These are phyloP conservation scores for Stramonita haemastoma DNA, from an alignment of 2,888 invertebrate genomes.

Conservation along the genomic window DNA sequence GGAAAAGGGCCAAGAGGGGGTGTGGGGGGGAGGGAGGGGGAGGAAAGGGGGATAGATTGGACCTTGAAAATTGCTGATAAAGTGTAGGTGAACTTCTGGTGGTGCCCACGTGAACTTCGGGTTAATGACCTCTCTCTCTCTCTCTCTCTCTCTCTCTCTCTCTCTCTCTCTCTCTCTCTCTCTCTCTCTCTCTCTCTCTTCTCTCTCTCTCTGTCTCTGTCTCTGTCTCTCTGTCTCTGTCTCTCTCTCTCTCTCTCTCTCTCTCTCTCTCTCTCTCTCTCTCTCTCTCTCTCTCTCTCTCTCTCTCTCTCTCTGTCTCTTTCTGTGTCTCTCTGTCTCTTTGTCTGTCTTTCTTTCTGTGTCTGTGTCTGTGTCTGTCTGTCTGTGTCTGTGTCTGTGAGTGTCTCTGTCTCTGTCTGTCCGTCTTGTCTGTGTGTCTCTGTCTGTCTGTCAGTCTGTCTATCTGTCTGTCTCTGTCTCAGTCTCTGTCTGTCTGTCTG, in stretches of 20 bases:
- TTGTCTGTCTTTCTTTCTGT: slow-evolving; percentile 23
- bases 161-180: background rate
- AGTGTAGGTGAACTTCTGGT: no score
- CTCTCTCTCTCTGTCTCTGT: background rate
- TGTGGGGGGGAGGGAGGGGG: no score
- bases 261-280: slow-evolving; percentile 30
- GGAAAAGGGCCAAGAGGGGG: no score
- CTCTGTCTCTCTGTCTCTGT: background rate
- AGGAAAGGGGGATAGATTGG: no score
- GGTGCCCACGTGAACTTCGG: no score
- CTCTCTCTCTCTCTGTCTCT: no score
- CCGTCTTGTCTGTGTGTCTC: background rate
- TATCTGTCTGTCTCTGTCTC: no score
- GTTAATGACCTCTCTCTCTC: no score
- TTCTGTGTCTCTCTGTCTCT: slow-evolving; percentile 6
- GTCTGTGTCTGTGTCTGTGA: no score
- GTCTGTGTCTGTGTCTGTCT: no score
- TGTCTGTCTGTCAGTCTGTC: slow-evolving; percentile 24
- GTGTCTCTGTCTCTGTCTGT: no score
- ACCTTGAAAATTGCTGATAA: no score
- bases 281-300: slow-evolving; percentile 37
- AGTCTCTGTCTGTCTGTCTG: background rate
- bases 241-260: slow-evolving; percentile 32
- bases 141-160: background rate
- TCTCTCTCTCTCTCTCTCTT: background rate